Evolutionary conservation across 2,113 vertebrate genomes (phyloP).

Genomic region (Python bivittatus): DNA sequence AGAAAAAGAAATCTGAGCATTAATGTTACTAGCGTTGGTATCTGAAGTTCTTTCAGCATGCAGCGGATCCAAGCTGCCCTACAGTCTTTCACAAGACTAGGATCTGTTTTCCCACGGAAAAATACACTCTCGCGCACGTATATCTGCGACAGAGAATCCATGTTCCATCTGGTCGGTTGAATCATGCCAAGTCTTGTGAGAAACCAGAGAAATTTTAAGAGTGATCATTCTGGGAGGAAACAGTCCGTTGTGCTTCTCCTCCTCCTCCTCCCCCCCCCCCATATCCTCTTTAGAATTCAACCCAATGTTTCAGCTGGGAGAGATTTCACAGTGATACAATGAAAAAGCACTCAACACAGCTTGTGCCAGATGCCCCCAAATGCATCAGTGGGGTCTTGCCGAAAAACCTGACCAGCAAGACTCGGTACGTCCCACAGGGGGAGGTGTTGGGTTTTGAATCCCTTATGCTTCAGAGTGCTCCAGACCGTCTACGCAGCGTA

Average conservation of each 20-base stretch:
- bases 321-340: background rate
- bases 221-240: background rate
- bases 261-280: background rate
- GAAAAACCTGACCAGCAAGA: background rate
- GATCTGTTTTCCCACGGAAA: background rate
- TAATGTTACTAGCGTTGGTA: background rate
- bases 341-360: background rate
- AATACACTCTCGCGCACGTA: background rate
- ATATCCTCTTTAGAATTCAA: background rate
- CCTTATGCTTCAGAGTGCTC: background rate
- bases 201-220: background rate
- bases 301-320: background rate
- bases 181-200: background rate
- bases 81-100: background rate
- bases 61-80: background rate
- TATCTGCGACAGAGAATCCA: background rate
- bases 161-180: background rate
- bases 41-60: background rate
- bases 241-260: background rate
- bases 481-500: background rate
- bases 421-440: background rate
- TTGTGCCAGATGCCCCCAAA: background rate
- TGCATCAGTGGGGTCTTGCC: background rate
- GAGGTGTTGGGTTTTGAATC: background rate
- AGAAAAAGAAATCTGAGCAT: background rate